phyloP scores from a whole-genome alignment of 2,888 invertebrate species.

The Xanthia icteritia region DNA sequence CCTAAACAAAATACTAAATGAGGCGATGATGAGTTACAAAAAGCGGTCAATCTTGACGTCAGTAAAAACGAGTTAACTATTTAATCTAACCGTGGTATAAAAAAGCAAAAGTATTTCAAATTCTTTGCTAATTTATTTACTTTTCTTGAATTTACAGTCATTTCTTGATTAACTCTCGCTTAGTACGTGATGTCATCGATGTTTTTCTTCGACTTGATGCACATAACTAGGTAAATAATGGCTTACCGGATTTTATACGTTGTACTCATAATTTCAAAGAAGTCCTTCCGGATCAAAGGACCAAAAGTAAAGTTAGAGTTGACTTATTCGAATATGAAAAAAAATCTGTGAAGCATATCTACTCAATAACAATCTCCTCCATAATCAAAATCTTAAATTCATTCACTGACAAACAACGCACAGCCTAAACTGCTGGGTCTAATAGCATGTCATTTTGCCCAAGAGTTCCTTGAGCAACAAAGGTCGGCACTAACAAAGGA shows the following conservation, averaged over 20 bases:
- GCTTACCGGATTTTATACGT: neutral
- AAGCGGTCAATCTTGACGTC: slow-evolving; percentile 27
- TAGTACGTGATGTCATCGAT: slow-evolving; percentile 17
- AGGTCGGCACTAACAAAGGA: too few relatives aligned
- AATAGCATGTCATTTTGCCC: too few relatives aligned
- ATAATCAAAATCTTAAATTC: too few relatives aligned
- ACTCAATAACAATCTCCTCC: too few relatives aligned
- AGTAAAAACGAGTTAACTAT: slow-evolving; percentile 31
- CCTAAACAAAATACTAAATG: slow-evolving; percentile 15
- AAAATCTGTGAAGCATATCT: too few relatives aligned
- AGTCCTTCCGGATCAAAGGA: neutral
- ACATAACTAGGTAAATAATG: neutral
- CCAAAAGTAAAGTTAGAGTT: neutral
- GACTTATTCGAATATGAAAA: too few relatives aligned
- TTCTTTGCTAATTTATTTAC: slow-evolving; percentile 55
- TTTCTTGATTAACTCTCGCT: slow-evolving; percentile 47
- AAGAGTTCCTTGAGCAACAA: too few relatives aligned
- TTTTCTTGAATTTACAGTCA: slow-evolving; percentile 32
- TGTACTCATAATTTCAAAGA: neutral
- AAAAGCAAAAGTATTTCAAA: slow-evolving; percentile 56
- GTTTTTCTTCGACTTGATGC: slow-evolving; percentile 1
- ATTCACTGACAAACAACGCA: too few relatives aligned
- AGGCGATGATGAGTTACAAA: neutral
- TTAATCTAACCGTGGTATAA: slow-evolving; percentile 30
- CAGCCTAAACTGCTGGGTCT: too few relatives aligned